Percentiles rank a stretch among this genome's conserved stretches.
These are phyloP conservation scores for Cinclus cinclus DNA, from an alignment of 2,113 vertebrate genomes.

Conservation along the genomic window DNA sequence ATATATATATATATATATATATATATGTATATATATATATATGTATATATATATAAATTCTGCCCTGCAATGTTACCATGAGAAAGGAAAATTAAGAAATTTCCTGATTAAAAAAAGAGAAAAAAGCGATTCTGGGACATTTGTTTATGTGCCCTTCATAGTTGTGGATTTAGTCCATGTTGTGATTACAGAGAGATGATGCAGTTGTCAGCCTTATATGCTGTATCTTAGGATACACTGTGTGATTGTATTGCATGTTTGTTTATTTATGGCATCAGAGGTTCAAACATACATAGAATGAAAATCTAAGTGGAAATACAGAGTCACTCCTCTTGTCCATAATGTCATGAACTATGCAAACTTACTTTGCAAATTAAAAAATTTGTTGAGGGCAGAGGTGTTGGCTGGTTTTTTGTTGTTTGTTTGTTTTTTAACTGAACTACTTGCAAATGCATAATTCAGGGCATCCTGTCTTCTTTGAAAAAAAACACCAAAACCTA, in stretches of 20 bases:
- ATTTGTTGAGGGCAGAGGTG: not conserved
- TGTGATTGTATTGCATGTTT: not conserved
- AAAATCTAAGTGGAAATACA: not conserved
- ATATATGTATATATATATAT: too few species aligned
- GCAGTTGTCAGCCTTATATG: not conserved
- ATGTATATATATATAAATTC: too few species aligned
- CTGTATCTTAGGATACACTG: not conserved
- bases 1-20: too few species aligned
- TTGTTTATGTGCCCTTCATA: not conserved
- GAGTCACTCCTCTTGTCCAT: not conserved
- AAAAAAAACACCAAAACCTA: not conserved
- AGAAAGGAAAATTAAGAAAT: not conserved
- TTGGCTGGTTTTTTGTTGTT: not conserved
- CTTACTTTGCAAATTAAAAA: not conserved
- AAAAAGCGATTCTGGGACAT: not conserved
- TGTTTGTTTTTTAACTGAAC: not conserved
- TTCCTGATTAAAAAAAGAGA: not conserved
- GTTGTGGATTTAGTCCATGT: not conserved
- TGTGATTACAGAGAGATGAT: not conserved
- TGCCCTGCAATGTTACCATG: not conserved
- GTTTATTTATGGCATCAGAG: not conserved
- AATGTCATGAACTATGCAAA: not conserved
- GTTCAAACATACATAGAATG: not conserved
- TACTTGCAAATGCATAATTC: not conserved
- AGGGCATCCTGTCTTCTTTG: not conserved